phyloP scores from a whole-genome alignment of 2,797 vertebrate species.

The Gymnocypris eckloni region DNA sequence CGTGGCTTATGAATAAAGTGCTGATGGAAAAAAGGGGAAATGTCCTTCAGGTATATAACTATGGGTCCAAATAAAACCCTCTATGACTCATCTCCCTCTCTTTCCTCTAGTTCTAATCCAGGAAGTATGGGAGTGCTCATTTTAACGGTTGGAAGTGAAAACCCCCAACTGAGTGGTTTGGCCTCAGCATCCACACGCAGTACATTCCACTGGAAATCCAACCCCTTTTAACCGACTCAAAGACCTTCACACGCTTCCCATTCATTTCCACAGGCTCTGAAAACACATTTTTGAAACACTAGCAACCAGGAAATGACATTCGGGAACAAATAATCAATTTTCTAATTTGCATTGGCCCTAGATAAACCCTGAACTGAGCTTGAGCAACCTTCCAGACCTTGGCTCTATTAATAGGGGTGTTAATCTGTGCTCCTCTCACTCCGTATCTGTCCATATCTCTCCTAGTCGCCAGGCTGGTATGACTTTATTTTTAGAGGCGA shows the following conservation, averaged over 20 bases:
- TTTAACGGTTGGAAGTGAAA: slow-evolving; percentile 26
- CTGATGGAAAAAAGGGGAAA: not conserved
- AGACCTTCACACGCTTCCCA: slow-evolving; percentile 32
- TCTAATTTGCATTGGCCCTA: not conserved
- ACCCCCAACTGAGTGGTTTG: slow-evolving; percentile 30
- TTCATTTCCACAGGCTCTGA: slow-evolving; percentile 11
- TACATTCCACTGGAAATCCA: slow-evolving; percentile 45
- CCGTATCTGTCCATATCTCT: slow-evolving; percentile 47
- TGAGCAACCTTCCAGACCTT: not conserved
- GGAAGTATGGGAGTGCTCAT: slow-evolving; percentile 34
- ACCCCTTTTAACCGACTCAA: not conserved
- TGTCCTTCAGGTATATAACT: slow-evolving; percentile 26
- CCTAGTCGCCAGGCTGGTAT: slow-evolving; percentile 37
- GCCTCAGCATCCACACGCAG: slow-evolving; percentile 11
- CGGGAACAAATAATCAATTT: not conserved
- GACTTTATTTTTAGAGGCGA: slow-evolving; percentile 48
- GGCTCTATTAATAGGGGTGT: slow-evolving; percentile 30
- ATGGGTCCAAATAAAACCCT: not conserved
- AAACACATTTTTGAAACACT: not conserved
- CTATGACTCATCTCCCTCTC: slow-evolving; percentile 42
- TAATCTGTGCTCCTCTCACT: slow-evolving; percentile 28
- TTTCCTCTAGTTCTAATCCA: slow-evolving; percentile 17
- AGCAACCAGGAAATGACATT: not conserved
- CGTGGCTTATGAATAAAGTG: not conserved
- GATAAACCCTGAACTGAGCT: slow-evolving; percentile 10